phyloP scores from a whole-genome alignment of 2,113 vertebrate genomes.

The Nanorana parkeri region DNA sequence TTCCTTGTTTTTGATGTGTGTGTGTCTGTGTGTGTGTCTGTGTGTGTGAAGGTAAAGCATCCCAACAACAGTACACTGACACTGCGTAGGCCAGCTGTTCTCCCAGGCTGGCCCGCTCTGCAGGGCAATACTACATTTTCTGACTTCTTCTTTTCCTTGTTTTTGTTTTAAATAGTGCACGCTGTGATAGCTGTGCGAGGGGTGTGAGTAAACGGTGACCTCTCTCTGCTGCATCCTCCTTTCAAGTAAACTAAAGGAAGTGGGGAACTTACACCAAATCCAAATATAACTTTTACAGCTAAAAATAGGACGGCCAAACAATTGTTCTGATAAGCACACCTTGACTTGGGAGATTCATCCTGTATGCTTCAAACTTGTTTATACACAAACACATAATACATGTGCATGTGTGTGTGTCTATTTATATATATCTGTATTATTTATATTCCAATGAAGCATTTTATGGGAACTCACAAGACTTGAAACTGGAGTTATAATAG shows the following conservation, averaged over 20 bases:
- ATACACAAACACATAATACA: neutral
- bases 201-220: slow-evolving; percentile 68
- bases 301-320: slow-evolving; percentile 66
- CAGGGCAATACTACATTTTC: neutral
- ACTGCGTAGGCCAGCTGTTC: neutral
- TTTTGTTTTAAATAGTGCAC: slow-evolving; percentile 35
- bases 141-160: slow-evolving; percentile 33
- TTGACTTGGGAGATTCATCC: neutral
- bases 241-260: slow-evolving; percentile 72
- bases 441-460: neutral
- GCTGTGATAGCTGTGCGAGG: slow-evolving; percentile 54
- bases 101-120: neutral
- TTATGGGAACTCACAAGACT: too few relatives aligned
- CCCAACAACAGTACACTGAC: neutral
- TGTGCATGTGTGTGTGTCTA: neutral
- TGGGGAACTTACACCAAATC: slow-evolving; percentile 70
- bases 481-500: too few relatives aligned
- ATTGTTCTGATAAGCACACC: slow-evolving; percentile 34
- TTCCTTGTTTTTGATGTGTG: slow-evolving; percentile 41
- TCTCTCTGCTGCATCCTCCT: slow-evolving; percentile 69
- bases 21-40: neutral
- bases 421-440: neutral
- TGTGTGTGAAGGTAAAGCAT: neutral
- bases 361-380: neutral
- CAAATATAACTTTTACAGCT: slow-evolving; percentile 69